A percentile compares a stretch with the other conserved stretches of the same genome.
phyloP scores from a whole-genome alignment of 2,113 vertebrate species.

The Channa maculata region DNA sequence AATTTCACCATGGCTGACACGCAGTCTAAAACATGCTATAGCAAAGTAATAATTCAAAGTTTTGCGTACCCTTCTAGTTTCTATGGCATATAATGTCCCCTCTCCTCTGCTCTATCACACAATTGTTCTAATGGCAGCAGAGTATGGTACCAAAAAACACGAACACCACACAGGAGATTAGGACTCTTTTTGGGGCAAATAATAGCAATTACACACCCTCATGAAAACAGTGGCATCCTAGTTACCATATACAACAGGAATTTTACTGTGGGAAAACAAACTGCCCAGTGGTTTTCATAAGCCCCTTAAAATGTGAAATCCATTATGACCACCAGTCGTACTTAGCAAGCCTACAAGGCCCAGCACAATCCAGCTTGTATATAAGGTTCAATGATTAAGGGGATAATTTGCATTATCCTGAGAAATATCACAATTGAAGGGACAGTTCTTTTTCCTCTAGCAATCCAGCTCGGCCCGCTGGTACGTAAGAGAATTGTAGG shows the following conservation, averaged over 20 bases:
- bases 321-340: constrained; percentile 63
- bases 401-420: constrained; percentile 35
- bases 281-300: constrained; percentile 64
- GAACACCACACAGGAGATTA: not conserved
- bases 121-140: not conserved
- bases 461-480: not conserved
- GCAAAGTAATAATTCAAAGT: not conserved
- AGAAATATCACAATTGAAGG: constrained; percentile 18
- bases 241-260: constrained; percentile 29
- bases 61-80: constrained; percentile 8
- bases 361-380: constrained; percentile 51
- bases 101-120: not conserved
- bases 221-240: constrained; percentile 44
- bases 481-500: not conserved
- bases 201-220: constrained; percentile 54
- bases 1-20: constrained; percentile 3
- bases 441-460: not conserved
- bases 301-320: constrained; percentile 73
- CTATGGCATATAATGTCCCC: not conserved
- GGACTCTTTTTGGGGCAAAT: constrained; percentile 20
- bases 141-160: not conserved
- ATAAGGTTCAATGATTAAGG: constrained; percentile 33
- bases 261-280: constrained; percentile 48
- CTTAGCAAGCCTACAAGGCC: constrained; percentile 52
- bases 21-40: too few relatives aligned